Conservation (phyloP, 1,140 invertebrate genomes). For the Condylostylus longicornis region DNA sequence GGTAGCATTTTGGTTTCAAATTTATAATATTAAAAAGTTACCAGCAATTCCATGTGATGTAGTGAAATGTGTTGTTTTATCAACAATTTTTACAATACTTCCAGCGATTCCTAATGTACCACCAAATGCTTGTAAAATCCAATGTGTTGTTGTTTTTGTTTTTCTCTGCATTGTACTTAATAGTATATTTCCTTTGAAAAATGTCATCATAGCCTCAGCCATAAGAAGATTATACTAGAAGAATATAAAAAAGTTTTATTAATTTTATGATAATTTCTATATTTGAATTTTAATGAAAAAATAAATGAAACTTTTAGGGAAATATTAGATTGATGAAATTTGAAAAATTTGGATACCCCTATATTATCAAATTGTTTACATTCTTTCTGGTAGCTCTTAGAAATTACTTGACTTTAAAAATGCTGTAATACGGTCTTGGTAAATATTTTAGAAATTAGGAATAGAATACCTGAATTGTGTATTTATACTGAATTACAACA, state of each 20-base stretch:
- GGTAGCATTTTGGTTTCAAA: neutral
- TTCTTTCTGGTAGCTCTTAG: too few species aligned
- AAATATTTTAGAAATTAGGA: too few species aligned
- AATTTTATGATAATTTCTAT: neutral
- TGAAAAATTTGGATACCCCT: too few species aligned
- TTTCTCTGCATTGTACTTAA: conserved; percentile 18
- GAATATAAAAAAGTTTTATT: neutral
- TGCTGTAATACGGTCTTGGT: too few species aligned
- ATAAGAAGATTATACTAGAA: conserved; percentile 25
- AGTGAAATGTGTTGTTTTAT: conserved; percentile 17
- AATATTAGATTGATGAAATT: too few species aligned
- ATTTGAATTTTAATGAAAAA: neutral
- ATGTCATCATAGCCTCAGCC: conserved; percentile 27
- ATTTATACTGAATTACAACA: too few species aligned
- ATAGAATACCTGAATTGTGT: too few species aligned
- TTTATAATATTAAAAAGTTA: conserved; percentile 9
- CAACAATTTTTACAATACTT: conserved; percentile 21
- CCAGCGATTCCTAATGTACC: conserved; percentile 22
- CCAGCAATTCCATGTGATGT: conserved; percentile 21
- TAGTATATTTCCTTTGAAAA: conserved; percentile 22
- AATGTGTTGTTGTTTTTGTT: conserved; percentile 27
- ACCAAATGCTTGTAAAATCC: conserved; percentile 22
- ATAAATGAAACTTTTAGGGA: too few species aligned
- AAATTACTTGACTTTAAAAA: too few species aligned
- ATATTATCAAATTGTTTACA: too few species aligned